A percentile compares a stretch with the other conserved stretches of the same genome.
Evolutionary conservation across 2,113 vertebrate genomes (phyloP).

Genomic region (Capreolus pygargus): DNA sequence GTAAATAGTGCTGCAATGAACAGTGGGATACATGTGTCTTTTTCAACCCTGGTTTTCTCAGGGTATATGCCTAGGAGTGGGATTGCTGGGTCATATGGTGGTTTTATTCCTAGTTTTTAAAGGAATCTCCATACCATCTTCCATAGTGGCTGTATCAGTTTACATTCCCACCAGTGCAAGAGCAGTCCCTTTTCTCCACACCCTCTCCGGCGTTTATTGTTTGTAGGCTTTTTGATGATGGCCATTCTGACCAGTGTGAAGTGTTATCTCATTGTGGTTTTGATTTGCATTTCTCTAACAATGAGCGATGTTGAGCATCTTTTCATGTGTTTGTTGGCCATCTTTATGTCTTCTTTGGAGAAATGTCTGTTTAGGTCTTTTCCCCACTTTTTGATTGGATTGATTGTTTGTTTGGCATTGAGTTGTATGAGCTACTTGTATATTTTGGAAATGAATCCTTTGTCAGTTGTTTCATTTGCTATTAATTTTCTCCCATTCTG

Average conservation of each 20-base stretch:
- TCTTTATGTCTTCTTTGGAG: neutral
- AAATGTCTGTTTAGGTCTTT: neutral
- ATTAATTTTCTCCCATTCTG: neutral
- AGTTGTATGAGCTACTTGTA: neutral
- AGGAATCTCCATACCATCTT: neutral
- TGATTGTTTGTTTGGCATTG: neutral
- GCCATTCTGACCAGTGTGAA: neutral
- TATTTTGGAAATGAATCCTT: neutral
- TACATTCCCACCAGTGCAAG: neutral
- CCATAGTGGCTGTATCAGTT: neutral
- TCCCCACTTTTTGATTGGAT: neutral
- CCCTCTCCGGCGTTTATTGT: neutral
- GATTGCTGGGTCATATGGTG: neutral
- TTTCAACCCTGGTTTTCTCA: neutral
- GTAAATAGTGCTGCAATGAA: neutral
- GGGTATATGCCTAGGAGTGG: neutral
- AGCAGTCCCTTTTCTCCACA: neutral
- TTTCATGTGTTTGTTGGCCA: neutral
- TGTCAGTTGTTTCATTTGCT: neutral
- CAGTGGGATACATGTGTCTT: neutral
- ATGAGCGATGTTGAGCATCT: neutral
- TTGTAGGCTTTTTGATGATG: neutral
- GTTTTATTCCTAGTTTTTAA: neutral
- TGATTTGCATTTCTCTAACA: neutral
- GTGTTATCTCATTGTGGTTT: neutral